Conservation (phyloP, 2,888 invertebrate species). For the Malacosoma neustria region DNA sequence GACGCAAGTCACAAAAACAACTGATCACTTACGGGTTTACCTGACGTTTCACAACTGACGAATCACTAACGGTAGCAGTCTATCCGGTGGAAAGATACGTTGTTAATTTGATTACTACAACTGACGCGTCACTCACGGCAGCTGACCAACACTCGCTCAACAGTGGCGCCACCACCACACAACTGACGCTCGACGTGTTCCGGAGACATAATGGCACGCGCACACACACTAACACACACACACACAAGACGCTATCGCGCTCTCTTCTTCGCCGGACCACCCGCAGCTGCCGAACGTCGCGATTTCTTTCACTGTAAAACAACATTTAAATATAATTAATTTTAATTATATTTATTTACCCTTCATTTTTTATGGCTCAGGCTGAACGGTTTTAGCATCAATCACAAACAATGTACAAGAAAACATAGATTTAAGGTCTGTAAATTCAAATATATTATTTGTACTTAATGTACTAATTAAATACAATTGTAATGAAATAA, state of each 20-base stretch:
- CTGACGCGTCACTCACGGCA: not conserved
- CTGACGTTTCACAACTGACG: too few species aligned
- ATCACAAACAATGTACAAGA: too few species aligned
- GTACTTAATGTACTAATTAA: too few species aligned
- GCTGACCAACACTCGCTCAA: not conserved
- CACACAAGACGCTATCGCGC: constrained; percentile 42
- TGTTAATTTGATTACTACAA: too few species aligned
- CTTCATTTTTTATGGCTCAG: too few species aligned
- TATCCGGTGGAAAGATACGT: too few species aligned
- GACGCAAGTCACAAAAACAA: too few species aligned
- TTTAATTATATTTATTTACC: too few species aligned
- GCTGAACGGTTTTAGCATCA: too few species aligned
- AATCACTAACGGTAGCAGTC: not conserved
- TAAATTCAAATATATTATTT: too few species aligned
- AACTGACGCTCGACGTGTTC: constrained; percentile 11
- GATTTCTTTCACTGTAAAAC: constrained; percentile 59
- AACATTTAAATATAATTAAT: constrained; percentile 4
- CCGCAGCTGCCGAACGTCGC: constrained; percentile 56
- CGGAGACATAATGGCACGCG: constrained; percentile 12
- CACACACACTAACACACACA: constrained; percentile 22
- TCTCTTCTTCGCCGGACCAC: constrained; percentile 52
- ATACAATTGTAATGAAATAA: too few species aligned
- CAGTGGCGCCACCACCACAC: constrained; percentile 1
- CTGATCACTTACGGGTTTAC: not conserved
- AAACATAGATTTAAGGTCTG: too few species aligned